These are phyloP conservation scores for Tachina lurida DNA, from an alignment of 2,888 invertebrate genomes.

Conservation along the genomic window DNA sequence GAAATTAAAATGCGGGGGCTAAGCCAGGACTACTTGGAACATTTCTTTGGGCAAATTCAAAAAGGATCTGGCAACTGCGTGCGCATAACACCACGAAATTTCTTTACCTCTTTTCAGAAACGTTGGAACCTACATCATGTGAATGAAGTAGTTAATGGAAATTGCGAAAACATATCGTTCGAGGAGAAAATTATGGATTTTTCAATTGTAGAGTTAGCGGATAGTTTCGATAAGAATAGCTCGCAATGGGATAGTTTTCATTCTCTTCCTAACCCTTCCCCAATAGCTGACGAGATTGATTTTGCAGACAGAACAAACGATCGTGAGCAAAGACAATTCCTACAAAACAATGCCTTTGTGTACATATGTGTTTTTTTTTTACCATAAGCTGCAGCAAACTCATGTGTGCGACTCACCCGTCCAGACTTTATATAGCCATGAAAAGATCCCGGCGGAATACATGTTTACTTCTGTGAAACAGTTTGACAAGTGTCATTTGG, in stretches of 20 bases:
- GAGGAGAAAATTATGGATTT: neutral
- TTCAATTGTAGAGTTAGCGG: neutral
- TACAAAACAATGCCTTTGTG: slow-evolving; percentile 23
- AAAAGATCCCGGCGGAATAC: slow-evolving; percentile 18
- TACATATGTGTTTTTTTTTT: slow-evolving; percentile 47
- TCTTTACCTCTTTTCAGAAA: slow-evolving; percentile 37
- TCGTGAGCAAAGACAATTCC: neutral
- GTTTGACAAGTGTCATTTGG: slow-evolving; percentile 38
- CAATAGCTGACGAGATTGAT: neutral
- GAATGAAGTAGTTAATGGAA: slow-evolving; percentile 34
- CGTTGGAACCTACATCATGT: slow-evolving; percentile 36
- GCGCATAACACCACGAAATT: slow-evolving; percentile 13
- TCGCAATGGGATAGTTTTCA: neutral
- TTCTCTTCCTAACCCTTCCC: neutral
- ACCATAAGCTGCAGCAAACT: slow-evolving; percentile 23
- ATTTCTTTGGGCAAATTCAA: slow-evolving; percentile 36
- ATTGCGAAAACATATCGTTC: slow-evolving; percentile 13
- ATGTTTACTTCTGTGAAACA: slow-evolving; percentile 17
- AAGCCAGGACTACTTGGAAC: slow-evolving; percentile 26
- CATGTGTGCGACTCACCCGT: neutral
- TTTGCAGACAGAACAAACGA: neutral
- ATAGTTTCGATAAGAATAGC: neutral
- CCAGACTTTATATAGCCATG: slow-evolving; percentile 16
- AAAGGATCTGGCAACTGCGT: slow-evolving; percentile 21
- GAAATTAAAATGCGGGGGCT: slow-evolving; percentile 9